Evolutionary conservation across 2,888 invertebrate genomes (phyloP), one percentile per base, ranked within the genome.

Genomic region (Listrodromus nycthemerus): DNA sequence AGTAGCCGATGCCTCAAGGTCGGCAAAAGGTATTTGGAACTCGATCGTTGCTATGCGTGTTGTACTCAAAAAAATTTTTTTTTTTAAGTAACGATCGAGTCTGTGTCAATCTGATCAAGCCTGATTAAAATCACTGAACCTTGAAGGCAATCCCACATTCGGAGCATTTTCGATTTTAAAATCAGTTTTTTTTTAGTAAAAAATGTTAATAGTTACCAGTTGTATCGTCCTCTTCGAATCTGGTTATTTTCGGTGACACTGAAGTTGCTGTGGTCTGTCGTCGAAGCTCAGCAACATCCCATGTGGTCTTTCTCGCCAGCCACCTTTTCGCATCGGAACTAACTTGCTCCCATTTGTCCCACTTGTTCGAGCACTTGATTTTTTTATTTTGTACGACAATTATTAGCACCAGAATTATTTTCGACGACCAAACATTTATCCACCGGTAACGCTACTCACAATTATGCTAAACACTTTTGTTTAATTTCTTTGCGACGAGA

Each of bases 1-100:
- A 50, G 52, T 41, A 52, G 16, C 30, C 63, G 69, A 63, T 50
- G 61, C 45, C 52, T 71, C 71, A 78, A 78, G 78, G 78, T 71
- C 52, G 37, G 50, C 41, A 41, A 69, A 63, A 63, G 78, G 50
- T 65, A 79, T 65, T 52, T 65, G 48, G 24, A 69, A 77, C 24
- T 41, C 21, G 21, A 61, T 48, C 69, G 77, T 61, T 77, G 65
- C 50, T 50, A 37, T 48, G 50, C 8, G 61, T 7, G 45, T 50
- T 21, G 8, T 74, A 61, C 63, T 30, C 1, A 75, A 48, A 63
- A n/a, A n/a, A n/a, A n/a, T n/a, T n/a, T n/a, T n/a, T n/a, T n/a
- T n/a, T n/a, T n/a, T n/a, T n/a, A n/a, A 19, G 24, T 58, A 58
- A 58, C 24, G 13, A 27, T 30, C 13, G 30, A 30, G 27, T 6